Conservation (phyloP, 2,113 vertebrate genomes). For the Pristiophorus japonicus region DNA sequence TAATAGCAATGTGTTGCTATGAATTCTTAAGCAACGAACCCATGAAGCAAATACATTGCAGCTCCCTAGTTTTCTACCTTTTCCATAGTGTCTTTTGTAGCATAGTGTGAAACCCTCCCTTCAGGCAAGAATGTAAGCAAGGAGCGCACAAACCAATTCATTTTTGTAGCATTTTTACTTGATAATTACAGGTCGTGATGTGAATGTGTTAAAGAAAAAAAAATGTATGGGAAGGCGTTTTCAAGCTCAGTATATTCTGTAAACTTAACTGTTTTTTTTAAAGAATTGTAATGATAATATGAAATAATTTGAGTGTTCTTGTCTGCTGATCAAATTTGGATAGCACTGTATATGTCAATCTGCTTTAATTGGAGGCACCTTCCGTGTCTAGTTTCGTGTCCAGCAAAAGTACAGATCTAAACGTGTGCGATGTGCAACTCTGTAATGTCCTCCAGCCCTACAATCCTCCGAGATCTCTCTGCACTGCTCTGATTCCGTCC, state of each 20-base stretch:
- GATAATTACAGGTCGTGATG: neutral
- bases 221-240: neutral
- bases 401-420: neutral
- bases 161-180: constrained; percentile 13
- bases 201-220: neutral
- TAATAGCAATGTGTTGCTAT: too few species aligned
- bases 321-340: neutral
- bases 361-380: neutral
- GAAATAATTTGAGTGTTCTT: neutral
- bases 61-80: neutral
- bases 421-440: neutral
- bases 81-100: neutral
- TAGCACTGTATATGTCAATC: neutral
- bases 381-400: neutral
- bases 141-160: neutral
- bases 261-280: neutral
- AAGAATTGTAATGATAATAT: neutral
- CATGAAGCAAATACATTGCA: too few species aligned
- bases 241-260: neutral
- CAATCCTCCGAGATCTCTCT: neutral
- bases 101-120: neutral
- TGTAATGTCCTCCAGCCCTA: neutral
- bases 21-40: too few species aligned
- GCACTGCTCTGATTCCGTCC: neutral
- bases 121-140: constrained; percentile 13